A percentile compares a stretch with the other conserved stretches of the same genome.
phyloP scores from a whole-genome alignment of 2,113 vertebrate genomes.

The Pogonocichla stellata region DNA sequence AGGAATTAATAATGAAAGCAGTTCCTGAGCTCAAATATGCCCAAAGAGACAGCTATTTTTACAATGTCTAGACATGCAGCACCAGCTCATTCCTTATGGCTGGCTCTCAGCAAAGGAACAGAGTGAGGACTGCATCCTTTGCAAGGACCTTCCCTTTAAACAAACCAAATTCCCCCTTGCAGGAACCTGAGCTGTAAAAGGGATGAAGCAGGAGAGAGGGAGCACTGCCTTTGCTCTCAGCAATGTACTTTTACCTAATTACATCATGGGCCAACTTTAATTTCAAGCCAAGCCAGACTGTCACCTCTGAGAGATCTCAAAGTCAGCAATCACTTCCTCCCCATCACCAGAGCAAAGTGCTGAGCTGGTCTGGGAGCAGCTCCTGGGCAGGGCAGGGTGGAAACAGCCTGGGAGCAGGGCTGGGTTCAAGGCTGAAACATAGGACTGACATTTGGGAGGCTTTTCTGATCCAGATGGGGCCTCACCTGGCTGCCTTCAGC shows the following conservation, averaged over 20 bases:
- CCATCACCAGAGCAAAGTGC: not conserved
- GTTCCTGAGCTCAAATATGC: not conserved
- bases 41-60: constrained; percentile 40
- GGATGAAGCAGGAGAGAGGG: not conserved
- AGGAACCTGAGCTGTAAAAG: not conserved
- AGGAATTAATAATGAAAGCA: constrained; percentile 47
- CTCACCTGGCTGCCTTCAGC: not conserved
- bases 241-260: not conserved
- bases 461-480: not conserved
- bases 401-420: not conserved
- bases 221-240: not conserved
- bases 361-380: not conserved
- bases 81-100: not conserved
- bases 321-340: not conserved
- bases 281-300: not conserved
- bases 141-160: not conserved
- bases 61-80: constrained; percentile 30
- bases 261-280: not conserved
- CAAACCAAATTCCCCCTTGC: not conserved
- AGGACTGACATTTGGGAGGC: not conserved
- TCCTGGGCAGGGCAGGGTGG: not conserved
- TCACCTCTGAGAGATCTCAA: not conserved
- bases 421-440: not conserved
- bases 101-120: not conserved
- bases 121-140: not conserved